Percentiles rank a stretch among this genome's conserved stretches.
phyloP scores from a whole-genome alignment of 2,797 vertebrate genomes.

The Gephyroberyx darwinii region DNA sequence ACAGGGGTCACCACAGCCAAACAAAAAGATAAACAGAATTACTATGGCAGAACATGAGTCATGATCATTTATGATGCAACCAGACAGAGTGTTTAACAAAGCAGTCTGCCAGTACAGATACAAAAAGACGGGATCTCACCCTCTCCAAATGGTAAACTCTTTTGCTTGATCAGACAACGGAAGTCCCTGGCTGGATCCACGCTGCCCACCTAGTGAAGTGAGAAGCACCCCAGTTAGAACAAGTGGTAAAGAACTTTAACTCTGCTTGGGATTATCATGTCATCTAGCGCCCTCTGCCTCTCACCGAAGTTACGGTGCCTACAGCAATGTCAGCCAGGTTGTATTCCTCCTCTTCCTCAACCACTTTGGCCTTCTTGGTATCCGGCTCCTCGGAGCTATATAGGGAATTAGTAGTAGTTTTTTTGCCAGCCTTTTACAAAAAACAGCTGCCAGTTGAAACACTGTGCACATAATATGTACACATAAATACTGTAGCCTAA shows the following conservation, averaged over 20 bases:
- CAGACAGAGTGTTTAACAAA: conserved; percentile 11
- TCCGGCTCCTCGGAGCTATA: conserved; percentile 81
- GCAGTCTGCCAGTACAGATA: not conserved
- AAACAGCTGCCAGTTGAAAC: too few relatives aligned
- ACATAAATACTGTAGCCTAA: too few relatives aligned
- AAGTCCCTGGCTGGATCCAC: conserved; percentile 91
- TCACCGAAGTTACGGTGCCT: conserved; percentile 88
- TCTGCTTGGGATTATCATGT: conserved; percentile 9
- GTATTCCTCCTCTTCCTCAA: conserved; percentile 84
- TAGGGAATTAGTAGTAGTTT: too few relatives aligned
- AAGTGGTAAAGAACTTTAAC: conserved; percentile 2
- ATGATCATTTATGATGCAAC: conserved; percentile 8
- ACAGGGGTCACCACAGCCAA: conserved; percentile 64
- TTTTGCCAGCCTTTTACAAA: too few relatives aligned
- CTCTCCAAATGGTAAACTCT: conserved; percentile 85
- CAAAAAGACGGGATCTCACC: conserved; percentile 79
- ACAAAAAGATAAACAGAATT: conserved; percentile 64
- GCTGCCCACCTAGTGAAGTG: conserved; percentile 89
- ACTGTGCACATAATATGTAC: too few relatives aligned
- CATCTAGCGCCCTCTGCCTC: conserved; percentile 48
- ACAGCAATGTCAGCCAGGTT: conserved; percentile 85
- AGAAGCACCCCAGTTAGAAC: conserved; percentile 8
- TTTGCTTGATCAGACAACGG: conserved; percentile 84
- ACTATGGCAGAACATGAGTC: conserved; percentile 45
- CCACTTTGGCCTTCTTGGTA: conserved; percentile 83